phyloP scores from a whole-genome alignment of 1,140 invertebrate genomes.

The Drosophila elegans region DNA sequence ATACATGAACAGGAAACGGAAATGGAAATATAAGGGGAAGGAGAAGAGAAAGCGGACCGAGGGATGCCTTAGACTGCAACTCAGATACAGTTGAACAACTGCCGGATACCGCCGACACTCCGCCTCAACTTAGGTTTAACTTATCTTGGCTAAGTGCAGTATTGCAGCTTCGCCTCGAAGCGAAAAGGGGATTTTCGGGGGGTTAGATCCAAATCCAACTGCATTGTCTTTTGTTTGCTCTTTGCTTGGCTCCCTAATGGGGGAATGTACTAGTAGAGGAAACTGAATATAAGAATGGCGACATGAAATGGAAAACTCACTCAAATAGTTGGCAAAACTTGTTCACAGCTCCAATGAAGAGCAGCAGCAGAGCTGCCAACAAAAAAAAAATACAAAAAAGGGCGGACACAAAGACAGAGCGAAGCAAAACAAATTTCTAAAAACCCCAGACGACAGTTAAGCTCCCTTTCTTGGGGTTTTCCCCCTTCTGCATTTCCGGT shows the following conservation, averaged over 20 bases:
- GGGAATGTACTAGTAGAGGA: constrained; percentile 11
- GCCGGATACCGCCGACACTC: constrained; percentile 29
- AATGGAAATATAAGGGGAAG: constrained; percentile 6
- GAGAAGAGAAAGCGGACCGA: neutral
- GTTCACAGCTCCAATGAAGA: constrained; percentile 75
- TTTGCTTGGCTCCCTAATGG: constrained; percentile 52
- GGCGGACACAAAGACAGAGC: constrained; percentile 5
- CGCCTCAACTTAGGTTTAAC: constrained; percentile 21
- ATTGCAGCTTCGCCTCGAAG: neutral
- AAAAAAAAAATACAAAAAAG: neutral
- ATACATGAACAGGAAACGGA: constrained; percentile 15
- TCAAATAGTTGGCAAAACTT: constrained; percentile 75
- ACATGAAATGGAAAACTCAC: constrained; percentile 68
- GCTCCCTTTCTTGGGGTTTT: constrained; percentile 29
- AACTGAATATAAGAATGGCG: constrained; percentile 56
- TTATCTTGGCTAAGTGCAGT: constrained; percentile 55
- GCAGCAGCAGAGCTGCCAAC: constrained; percentile 50
- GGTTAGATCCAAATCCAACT: constrained; percentile 26
- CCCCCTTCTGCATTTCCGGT: constrained; percentile 17
- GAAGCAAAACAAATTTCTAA: constrained; percentile 58
- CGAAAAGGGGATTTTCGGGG: neutral
- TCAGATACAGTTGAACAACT: constrained; percentile 43
- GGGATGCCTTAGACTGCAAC: constrained; percentile 18
- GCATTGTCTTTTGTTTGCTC: constrained; percentile 72
- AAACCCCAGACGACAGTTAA: constrained; percentile 72